These are phyloP conservation scores for Cryptocheilus praepositus DNA, from an alignment of 2,888 invertebrate species.

Conservation along the genomic window DNA sequence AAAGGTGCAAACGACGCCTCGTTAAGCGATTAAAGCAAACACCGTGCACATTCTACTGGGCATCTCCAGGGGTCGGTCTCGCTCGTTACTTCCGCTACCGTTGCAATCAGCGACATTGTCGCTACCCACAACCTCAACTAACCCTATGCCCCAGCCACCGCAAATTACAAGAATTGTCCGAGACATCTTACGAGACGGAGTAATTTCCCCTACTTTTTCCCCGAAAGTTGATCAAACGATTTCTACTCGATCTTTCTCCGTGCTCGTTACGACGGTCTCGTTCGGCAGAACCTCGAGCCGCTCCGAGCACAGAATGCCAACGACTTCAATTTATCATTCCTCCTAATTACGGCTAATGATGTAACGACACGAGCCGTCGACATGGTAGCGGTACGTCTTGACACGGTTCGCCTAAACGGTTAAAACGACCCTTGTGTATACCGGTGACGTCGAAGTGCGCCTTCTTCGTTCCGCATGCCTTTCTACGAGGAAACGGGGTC, in stretches of 20 bases:
- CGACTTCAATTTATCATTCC: no score
- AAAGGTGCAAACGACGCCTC: constrained; percentile 27
- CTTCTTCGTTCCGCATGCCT: constrained; percentile 32
- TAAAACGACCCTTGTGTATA: constrained; percentile 16
- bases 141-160: neutral
- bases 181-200: no score
- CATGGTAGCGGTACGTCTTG: constrained; percentile 20
- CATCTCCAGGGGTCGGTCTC: neutral
- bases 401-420: constrained; percentile 5
- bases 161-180: no score
- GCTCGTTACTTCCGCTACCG: constrained; percentile 16
- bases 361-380: constrained; percentile 16
- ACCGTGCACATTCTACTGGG: constrained; percentile 10
- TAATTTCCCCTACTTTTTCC: no score
- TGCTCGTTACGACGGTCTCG: no score
- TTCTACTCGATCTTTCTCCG: no score
- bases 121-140: neutral
- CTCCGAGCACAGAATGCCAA: no score
- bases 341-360: no score
- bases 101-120: constrained; percentile 26
- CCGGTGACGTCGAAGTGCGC: constrained; percentile 20
- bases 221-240: no score
- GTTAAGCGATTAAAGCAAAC: constrained; percentile 32
- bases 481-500: constrained; percentile 32
- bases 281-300: no score